A percentile compares a stretch with the other conserved stretches of the same genome.
These are phyloP conservation scores for Thyatira batis DNA, from an alignment of 2,888 invertebrate genomes.

Conservation along the genomic window DNA sequence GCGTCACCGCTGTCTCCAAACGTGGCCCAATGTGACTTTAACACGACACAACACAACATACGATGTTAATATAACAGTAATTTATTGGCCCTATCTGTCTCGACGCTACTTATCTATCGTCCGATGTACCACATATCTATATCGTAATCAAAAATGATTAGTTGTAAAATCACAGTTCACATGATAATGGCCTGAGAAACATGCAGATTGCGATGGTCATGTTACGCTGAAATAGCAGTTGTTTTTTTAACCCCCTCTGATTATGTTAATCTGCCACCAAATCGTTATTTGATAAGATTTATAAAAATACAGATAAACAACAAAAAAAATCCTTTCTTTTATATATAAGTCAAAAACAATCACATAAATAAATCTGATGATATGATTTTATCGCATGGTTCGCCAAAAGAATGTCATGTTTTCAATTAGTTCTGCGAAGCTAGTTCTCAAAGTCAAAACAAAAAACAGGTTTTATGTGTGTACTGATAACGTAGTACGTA, in stretches of 20 bases:
- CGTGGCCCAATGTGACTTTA: conserved; percentile 24
- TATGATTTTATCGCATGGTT: no score
- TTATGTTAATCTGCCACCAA: no score
- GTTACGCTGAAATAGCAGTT: no score
- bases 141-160: conserved; percentile 8
- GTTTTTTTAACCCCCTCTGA: no score
- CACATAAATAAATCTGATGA: no score
- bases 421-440: conserved; percentile 34
- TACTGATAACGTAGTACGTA: conserved; percentile 45
- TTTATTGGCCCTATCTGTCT: not conserved
- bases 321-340: no score
- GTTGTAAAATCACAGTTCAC: no score
- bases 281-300: no score
- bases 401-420: no score
- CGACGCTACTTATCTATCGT: not conserved
- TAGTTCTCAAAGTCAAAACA: conserved; percentile 22
- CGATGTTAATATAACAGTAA: not conserved
- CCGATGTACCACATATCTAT: conserved; percentile 3
- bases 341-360: no score
- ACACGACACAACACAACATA: conserved; percentile 4
- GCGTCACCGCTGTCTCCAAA: conserved; percentile 25
- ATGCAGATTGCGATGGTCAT: not conserved
- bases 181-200: no score
- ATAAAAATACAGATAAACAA: no score
- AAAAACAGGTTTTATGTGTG: conserved; percentile 43